Base-by-base conservation (phyloP, 2,797 vertebrate species). In the Pelodytes ibericus region DNA sequence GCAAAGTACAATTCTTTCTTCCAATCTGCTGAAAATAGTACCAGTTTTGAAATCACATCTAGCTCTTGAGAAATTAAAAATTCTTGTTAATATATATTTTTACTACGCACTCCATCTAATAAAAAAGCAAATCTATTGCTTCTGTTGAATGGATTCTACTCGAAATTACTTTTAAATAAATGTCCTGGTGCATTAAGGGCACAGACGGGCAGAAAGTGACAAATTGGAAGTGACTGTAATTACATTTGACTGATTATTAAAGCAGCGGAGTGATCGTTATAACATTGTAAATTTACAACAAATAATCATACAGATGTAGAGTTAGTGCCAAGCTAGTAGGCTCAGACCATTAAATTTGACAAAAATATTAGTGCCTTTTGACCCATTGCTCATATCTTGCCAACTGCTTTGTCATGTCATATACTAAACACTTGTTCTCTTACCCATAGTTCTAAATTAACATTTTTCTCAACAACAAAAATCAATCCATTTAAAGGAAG, bases 161-260 rank as follows among this genome's bases (percentile, higher is more conserved):
- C 11, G n/a, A 10, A 53, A 53, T 22, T 53, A 7, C 41, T 16
- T 6, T 22, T 53, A 53, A 39, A 53, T 56, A 53, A 63, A 72
- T 72, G 49, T 71, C 29, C 27, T 0, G 2, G 29, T 41, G 9
- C 63, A 49, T 63, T 15, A 59, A 59, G 27, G 72, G 20, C 53
- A 62, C 41, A 20, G 47, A 61, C 44, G 47, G 33, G 31, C 60
- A 56, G 49, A 41, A 26, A 49, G 25, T 31, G n/a, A 58, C 24
- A 66, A 64, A 44, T 64, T 27, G 29, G 25, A 57, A 64, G 59
- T 57, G 39, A 20, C 31, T 3, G 27, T 75, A 51, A 75, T 75
- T 75, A 75, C n/a, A 49, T 67, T 25, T 47, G 56, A 58, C 51
- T 61, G 15, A 2, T 72, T 66, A 72, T 53, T 72, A 61, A 58